Evolutionary conservation across 2,797 vertebrate genomes (phyloP), one percentile per base, ranked within the genome.

Genomic region (Channa striata): DNA sequence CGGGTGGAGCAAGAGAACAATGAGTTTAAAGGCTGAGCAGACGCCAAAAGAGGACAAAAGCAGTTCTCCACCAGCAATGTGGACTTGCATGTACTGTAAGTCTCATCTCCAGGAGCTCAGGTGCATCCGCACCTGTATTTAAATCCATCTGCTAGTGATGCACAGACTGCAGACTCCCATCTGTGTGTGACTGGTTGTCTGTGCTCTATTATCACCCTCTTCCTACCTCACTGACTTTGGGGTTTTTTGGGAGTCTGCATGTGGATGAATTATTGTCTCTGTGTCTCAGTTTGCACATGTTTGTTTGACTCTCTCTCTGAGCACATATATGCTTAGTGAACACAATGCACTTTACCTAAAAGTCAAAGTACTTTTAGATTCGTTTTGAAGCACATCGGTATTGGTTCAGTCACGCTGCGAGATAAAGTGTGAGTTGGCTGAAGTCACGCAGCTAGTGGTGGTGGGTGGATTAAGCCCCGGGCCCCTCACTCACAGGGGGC

Each of bases 391-490:
- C 39, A 48, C n/a, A 61, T 36, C 39, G 25, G 52, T n/a, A 33
- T 34, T 11, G 11, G 30, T 47, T 68, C 59, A n/a, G 33, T 30
- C 8, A 30, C 9, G 0, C 59, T 23, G 34, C 42, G 47, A 54
- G 69, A 65, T 59, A 40, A 76, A 56, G 37, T 39, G 59, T 44
- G 59, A 42, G 36, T 54, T 68, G 14, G 30, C 43, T 72, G 47
- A 67, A 72, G 70, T 75, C 71, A 8, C 59, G 43, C 50, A 51
- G 1, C 61, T 76, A 39, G 59, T 47, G 52, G 14, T 34, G 40
- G 72, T 52, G 66, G 74, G 54, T 52, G 68, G 59, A 72, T 78
- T 37, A 66, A 57, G 44, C 73, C 62, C 1, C 2, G 1, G 76
- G 76, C 48, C 44, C 61, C 59, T 30, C 40, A 56, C 59, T 64